Evolutionary conservation across 2,113 vertebrate genomes (phyloP).

Genomic region (Dasypus novemcinctus): DNA sequence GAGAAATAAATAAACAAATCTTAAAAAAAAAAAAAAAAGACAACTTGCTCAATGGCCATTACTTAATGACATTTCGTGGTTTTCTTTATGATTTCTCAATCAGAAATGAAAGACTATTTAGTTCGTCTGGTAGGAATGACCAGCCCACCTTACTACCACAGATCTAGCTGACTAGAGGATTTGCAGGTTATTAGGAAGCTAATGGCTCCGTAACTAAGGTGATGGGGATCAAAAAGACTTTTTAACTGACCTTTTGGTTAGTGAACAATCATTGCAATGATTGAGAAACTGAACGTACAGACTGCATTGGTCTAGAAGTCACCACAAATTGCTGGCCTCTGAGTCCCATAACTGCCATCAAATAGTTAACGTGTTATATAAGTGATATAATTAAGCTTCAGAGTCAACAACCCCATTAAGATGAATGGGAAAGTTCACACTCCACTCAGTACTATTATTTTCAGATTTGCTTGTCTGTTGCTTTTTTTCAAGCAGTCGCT

Average conservation of each 20-base stretch:
- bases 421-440: conserved; percentile 62
- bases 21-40: conserved; percentile 20
- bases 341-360: conserved; percentile 44
- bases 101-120: background rate
- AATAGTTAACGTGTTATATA: conserved; percentile 39
- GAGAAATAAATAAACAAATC: no score
- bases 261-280: conserved; percentile 48
- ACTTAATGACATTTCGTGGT: background rate
- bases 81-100: conserved; percentile 17
- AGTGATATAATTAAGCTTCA: conserved; percentile 59
- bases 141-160: background rate
- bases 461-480: conserved; percentile 59
- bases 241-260: conserved; percentile 50
- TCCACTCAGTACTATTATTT: conserved; percentile 42
- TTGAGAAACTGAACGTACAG: conserved; percentile 44
- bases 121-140: conserved; percentile 26
- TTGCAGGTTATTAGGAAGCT: conserved; percentile 14
- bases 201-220: conserved; percentile 34
- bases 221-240: conserved; percentile 43
- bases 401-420: conserved; percentile 49
- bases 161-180: background rate
- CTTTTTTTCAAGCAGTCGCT: no score
- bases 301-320: conserved; percentile 10
- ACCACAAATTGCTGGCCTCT: conserved; percentile 64
- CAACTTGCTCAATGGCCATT: background rate